These are phyloP conservation scores for Spongilla lacustris DNA, from an alignment of 37 sponge, comb jelly and placozoan species.

Conservation along the genomic window DNA sequence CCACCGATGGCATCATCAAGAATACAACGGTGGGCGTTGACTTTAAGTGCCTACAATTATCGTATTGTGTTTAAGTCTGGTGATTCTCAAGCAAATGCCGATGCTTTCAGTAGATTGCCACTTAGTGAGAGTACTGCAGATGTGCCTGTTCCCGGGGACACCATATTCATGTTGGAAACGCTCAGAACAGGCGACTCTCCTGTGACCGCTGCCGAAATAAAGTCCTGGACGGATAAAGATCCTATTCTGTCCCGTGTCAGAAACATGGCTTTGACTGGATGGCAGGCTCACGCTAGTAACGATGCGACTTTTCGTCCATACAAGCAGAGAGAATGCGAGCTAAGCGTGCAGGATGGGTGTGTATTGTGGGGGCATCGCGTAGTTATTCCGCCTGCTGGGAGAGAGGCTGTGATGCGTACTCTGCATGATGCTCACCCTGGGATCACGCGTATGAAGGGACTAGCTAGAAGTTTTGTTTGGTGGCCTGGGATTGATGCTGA, in stretches of 20 bases:
- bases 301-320: not conserved
- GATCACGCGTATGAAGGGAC: slow-evolving; percentile 4
- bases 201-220: slow-evolving; percentile 2
- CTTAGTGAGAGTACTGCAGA: not conserved
- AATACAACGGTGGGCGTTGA: slow-evolving; percentile 39
- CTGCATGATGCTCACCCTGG: slow-evolving; percentile 45
- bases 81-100: slow-evolving; percentile 6
- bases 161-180: not conserved
- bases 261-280: not conserved
- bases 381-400: not conserved
- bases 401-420: not conserved
- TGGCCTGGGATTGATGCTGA: slow-evolving; percentile 51
- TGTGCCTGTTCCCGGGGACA: slow-evolving; percentile 22
- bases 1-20: slow-evolving; percentile 43
- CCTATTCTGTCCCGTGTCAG: slow-evolving; percentile 17
- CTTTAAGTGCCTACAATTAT: slow-evolving; percentile 31
- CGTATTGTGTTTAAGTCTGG: slow-evolving; percentile 23
- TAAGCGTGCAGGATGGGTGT: slow-evolving; percentile 31
- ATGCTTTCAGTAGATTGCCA: slow-evolving; percentile 37
- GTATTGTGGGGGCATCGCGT: slow-evolving; percentile 15
- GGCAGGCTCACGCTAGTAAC: not conserved
- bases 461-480: slow-evolving; percentile 38
- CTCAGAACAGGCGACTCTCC: not conserved
- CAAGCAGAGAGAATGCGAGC: not conserved
- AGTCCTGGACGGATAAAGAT: slow-evolving; percentile 28